A percentile compares a stretch with the other conserved stretches of the same genome.
Conservation (phyloP, 2,888 invertebrate species). For the Amphipyra berbera region DNA sequence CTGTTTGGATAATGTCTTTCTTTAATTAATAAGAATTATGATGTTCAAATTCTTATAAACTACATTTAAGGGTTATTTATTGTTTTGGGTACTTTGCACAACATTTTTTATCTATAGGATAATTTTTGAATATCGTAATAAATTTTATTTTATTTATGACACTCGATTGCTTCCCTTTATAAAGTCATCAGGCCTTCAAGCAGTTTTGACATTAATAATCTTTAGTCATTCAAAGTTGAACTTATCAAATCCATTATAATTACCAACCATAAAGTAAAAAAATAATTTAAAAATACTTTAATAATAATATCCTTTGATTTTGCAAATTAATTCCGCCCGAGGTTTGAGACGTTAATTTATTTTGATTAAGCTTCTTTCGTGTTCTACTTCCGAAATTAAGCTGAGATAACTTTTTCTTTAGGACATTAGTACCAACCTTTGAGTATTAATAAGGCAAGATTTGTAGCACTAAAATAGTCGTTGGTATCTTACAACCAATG, state of each 20-base stretch:
- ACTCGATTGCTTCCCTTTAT: not conserved
- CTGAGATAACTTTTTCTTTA: constrained; percentile 45
- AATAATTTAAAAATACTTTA: constrained; percentile 20
- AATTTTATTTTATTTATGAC: no score
- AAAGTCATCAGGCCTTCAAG: not conserved
- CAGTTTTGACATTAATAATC: not conserved
- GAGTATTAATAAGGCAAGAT: constrained; percentile 27
- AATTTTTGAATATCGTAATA: no score
- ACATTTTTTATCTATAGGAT: no score
- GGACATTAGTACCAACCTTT: constrained; percentile 28
- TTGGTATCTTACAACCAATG: no score
- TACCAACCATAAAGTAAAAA: constrained; percentile 3
- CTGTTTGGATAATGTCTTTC: no score
- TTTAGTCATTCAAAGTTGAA: constrained; percentile 1
- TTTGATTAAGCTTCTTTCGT: constrained; percentile 55
- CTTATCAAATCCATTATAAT: constrained; percentile 33
- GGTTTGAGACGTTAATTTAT: constrained; percentile 53
- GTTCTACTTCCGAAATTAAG: constrained; percentile 41
- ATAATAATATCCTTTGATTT: constrained; percentile 47
- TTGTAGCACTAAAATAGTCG: not conserved
- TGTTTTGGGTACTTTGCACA: no score
- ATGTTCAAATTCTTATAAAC: no score
- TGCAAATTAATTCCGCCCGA: constrained; percentile 44
- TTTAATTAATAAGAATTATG: not conserved
- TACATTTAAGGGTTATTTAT: no score